Conservation (phyloP, 1,140 invertebrate genomes). For the Diachasmimorpha longicaudata region DNA sequence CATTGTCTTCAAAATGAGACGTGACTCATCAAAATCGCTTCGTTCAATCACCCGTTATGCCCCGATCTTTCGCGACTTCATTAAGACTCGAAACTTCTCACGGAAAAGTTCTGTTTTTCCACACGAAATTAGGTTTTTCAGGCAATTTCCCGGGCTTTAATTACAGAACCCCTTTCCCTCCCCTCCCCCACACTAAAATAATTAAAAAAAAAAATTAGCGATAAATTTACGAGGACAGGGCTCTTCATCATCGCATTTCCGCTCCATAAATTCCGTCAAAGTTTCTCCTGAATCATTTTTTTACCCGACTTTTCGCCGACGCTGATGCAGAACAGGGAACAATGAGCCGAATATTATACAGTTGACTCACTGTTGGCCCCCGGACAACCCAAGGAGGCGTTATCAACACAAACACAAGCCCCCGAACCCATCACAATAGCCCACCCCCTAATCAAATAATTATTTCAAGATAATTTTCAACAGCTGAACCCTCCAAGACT, state of each 20-base stretch:
- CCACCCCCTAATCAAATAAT: constrained; percentile 52
- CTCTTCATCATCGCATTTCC: not conserved
- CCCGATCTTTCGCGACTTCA: too few species aligned
- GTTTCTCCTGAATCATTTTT: not conserved
- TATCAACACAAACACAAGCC: not conserved
- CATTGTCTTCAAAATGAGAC: too few species aligned
- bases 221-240: not conserved
- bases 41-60: too few species aligned
- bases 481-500: constrained; percentile 16
- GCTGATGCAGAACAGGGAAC: not conserved
- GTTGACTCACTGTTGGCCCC: not conserved
- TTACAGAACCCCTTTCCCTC: too few species aligned
- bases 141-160: too few species aligned
- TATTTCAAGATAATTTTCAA: constrained; percentile 53
- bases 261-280: not conserved
- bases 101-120: too few species aligned
- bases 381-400: constrained; percentile 1
- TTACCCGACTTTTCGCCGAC: not conserved
- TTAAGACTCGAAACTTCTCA: too few species aligned
- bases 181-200: too few species aligned
- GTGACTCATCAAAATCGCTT: too few species aligned
- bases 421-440: constrained; percentile 20
- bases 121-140: too few species aligned
- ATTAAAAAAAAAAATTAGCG: too few species aligned
- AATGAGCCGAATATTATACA: constrained; percentile 10